Percentiles rank a stretch among this genome's conserved stretches.
Conservation (phyloP, 2,113 vertebrate species). For the Phylloscopus trochiloides region DNA sequence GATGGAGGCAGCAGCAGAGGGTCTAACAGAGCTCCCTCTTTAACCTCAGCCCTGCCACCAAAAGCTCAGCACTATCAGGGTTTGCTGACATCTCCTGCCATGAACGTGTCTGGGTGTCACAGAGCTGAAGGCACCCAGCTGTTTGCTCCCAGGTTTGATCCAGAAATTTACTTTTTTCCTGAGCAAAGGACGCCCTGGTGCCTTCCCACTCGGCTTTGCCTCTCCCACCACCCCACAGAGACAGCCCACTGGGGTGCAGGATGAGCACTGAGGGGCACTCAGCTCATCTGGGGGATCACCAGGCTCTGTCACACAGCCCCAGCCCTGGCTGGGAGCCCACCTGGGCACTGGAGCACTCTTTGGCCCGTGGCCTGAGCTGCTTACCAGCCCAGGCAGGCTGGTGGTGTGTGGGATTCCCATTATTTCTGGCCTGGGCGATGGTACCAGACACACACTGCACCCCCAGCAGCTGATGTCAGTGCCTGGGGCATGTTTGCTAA, state of each 20-base stretch:
- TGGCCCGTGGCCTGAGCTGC: neutral
- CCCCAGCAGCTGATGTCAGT: neutral
- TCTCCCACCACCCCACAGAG: neutral
- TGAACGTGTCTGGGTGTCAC: fast-evolving
- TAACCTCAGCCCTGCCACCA: neutral
- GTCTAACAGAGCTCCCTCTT: neutral
- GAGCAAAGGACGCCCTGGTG: fast-evolving
- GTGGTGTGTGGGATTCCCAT: fast-evolving
- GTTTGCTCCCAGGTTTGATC: neutral
- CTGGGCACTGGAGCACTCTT: neutral
- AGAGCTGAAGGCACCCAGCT: neutral
- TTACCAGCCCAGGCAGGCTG: neutral
- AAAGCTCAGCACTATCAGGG: neutral
- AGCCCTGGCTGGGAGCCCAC: neutral
- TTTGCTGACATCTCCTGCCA: neutral
- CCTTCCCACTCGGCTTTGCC: fast-evolving
- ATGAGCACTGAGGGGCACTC: neutral
- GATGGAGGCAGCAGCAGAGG: neutral
- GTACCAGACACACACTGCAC: neutral
- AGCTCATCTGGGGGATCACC: neutral
- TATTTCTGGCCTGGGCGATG: neutral
- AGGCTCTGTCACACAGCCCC: neutral
- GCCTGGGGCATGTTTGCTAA: slow-evolving; percentile 6
- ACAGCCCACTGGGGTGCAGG: fast-evolving
- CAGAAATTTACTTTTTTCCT: neutral